These are phyloP conservation scores for Centrocercus urophasianus DNA, from an alignment of 2,113 vertebrate species.

Conservation along the genomic window DNA sequence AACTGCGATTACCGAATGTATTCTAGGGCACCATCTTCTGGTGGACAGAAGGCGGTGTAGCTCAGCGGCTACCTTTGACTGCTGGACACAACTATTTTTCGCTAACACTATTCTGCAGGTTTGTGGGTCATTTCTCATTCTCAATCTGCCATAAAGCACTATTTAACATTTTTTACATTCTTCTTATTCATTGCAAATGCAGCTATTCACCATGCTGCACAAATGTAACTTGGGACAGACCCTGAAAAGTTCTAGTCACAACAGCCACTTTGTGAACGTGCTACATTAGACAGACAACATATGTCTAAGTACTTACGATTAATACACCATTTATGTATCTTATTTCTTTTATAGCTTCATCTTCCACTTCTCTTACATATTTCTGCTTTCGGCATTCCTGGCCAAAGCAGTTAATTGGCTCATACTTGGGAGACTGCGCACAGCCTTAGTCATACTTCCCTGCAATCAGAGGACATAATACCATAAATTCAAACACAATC, in stretches of 20 bases:
- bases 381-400: neutral
- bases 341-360: conserved; percentile 14
- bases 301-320: neutral
- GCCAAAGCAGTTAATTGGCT: neutral
- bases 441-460: neutral
- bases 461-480: neutral
- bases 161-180: conserved; percentile 68
- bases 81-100: conserved; percentile 38
- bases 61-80: neutral
- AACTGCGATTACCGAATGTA: neutral
- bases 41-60: neutral
- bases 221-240: conserved; percentile 3
- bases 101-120: conserved; percentile 3
- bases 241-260: conserved; percentile 3
- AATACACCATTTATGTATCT: conserved; percentile 17
- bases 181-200: conserved; percentile 30
- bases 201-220: conserved; percentile 26
- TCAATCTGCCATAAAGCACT: conserved; percentile 57
- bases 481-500: neutral
- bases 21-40: conserved; percentile 69
- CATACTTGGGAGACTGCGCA: neutral
- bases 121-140: conserved; percentile 36
- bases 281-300: neutral
- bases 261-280: conserved; percentile 1
- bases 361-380: neutral